Conservation (phyloP, 2,797 vertebrate species). For the Molothrus aeneus region DNA sequence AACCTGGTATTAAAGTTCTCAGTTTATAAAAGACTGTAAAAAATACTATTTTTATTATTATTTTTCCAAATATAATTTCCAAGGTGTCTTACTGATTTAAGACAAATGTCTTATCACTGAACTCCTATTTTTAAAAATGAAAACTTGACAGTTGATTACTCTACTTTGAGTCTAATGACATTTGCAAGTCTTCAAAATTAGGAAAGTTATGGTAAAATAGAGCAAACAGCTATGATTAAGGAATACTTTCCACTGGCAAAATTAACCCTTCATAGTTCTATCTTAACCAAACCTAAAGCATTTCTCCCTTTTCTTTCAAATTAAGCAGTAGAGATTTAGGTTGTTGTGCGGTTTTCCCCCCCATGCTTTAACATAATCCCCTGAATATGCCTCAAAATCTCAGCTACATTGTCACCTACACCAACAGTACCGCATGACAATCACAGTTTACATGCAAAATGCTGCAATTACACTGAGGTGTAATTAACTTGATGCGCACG, state of each 20-base stretch:
- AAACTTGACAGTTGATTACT: not conserved
- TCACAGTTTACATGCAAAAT: not conserved
- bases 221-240: not conserved
- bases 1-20: not conserved
- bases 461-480: not conserved
- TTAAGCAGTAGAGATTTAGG: not conserved
- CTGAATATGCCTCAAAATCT: not conserved
- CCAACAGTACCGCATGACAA: not conserved
- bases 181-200: not conserved
- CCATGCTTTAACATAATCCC: not conserved
- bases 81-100: not conserved
- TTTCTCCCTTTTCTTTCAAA: not conserved
- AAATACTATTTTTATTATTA: not conserved
- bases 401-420: not conserved
- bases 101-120: not conserved
- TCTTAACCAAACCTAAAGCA: not conserved
- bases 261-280: not conserved
- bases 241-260: not conserved
- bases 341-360: rapidly evolving
- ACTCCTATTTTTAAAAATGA: not conserved
- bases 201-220: not conserved
- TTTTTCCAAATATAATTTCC: not conserved
- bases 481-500: not conserved
- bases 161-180: not conserved
- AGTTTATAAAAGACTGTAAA: not conserved